A percentile compares a stretch with the other conserved stretches of the same genome.
phyloP scores from a whole-genome alignment of 2,113 vertebrate species.

The Nerophis lumbriciformis region DNA sequence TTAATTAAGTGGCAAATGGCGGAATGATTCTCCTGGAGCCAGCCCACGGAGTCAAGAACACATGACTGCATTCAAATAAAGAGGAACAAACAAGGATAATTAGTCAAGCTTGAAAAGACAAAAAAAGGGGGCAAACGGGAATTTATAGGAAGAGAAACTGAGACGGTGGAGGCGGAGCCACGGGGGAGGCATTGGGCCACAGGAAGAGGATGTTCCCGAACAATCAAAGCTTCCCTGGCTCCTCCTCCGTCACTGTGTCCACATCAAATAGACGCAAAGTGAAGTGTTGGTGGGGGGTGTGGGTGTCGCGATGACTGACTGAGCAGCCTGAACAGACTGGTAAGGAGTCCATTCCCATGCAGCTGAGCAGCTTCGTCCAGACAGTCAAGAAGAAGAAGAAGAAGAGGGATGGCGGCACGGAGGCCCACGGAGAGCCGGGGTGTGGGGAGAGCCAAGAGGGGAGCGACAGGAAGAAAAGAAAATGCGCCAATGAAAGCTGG shows the following conservation, averaged over 20 bases:
- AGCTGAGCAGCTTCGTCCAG: constrained; percentile 35
- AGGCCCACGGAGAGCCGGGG: constrained; percentile 35
- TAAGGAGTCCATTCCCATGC: constrained; percentile 64
- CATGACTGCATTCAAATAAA: constrained; percentile 76
- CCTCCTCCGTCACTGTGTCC: constrained; percentile 55
- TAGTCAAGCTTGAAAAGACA: constrained; percentile 75
- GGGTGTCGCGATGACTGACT: constrained; percentile 18
- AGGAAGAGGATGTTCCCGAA: constrained; percentile 61
- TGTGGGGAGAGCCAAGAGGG: constrained; percentile 29
- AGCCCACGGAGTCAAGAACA: constrained; percentile 73
- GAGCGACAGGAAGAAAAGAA: constrained; percentile 44
- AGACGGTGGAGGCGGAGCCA: constrained; percentile 56
- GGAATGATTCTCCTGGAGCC: constrained; percentile 73
- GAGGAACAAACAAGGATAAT: constrained; percentile 79
- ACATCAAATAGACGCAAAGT: constrained; percentile 65
- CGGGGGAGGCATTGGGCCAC: constrained; percentile 42
- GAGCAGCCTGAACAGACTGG: constrained; percentile 58
- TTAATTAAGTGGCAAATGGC: constrained; percentile 76
- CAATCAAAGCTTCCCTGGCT: constrained; percentile 56
- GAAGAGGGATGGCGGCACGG: constrained; percentile 56
- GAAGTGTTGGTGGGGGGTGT: constrained; percentile 30
- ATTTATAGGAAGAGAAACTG: constrained; percentile 62
- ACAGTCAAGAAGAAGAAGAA: constrained; percentile 49
- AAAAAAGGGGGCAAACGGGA: constrained; percentile 53
- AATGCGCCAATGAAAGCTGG: constrained; percentile 50